Percentiles rank a stretch among this genome's conserved stretches.
These are phyloP conservation scores for Diachasma alloeum DNA, from an alignment of 1,140 invertebrate genomes.

Conservation along the genomic window DNA sequence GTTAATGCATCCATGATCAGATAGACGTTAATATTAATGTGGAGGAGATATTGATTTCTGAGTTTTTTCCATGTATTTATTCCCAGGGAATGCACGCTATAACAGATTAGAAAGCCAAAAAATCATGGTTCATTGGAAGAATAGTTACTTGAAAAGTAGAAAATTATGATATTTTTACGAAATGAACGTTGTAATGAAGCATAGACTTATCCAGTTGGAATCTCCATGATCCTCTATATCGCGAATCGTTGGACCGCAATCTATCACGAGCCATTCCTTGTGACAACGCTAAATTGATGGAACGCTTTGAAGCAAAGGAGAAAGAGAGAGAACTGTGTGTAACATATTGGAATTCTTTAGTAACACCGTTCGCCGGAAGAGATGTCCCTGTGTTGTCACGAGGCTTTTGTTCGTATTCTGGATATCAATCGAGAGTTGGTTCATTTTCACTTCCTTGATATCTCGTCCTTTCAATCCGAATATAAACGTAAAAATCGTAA, in stretches of 20 bases:
- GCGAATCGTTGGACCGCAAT: conserved; percentile 25
- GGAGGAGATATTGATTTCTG: too few species aligned
- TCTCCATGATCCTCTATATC: conserved; percentile 24
- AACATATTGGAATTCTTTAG: conserved; percentile 15
- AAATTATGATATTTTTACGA: background rate
- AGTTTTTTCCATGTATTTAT: too few species aligned
- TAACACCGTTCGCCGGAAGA: background rate
- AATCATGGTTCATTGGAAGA: too few species aligned
- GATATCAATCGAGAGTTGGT: background rate
- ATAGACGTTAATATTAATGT: too few species aligned
- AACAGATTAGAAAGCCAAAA: too few species aligned
- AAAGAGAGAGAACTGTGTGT: background rate
- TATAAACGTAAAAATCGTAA: background rate
- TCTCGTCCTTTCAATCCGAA: background rate
- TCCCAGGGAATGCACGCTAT: too few species aligned
- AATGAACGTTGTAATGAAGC: background rate
- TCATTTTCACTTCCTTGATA: background rate
- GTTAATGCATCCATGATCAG: too few species aligned
- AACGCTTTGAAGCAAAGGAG: conserved; percentile 11
- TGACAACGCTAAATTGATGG: conserved; percentile 16
- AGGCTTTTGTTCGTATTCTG: background rate
- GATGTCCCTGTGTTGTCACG: background rate
- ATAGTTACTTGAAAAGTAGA: too few species aligned
- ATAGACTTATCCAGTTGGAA: background rate
- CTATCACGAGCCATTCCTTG: conserved; percentile 32